Evolutionary conservation across 2,113 vertebrate species (phyloP).

Genomic region (Menidia beryllina): DNA sequence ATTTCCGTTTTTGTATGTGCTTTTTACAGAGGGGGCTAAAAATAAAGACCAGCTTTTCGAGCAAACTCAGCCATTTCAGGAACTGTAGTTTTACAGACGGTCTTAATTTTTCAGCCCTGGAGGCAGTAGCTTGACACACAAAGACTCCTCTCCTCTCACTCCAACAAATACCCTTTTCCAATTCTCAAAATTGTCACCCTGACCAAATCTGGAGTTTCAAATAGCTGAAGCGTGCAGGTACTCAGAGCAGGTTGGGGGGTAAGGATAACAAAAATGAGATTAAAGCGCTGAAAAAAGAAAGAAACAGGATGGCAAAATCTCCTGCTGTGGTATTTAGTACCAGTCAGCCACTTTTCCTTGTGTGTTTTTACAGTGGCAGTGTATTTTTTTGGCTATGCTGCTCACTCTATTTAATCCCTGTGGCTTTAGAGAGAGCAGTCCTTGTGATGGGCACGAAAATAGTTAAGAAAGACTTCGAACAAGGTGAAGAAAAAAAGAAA

Average conservation of each 20-base stretch:
- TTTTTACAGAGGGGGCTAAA: background rate
- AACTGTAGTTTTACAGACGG: background rate
- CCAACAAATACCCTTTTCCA: slow-evolving; percentile 24
- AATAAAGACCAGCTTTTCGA: background rate
- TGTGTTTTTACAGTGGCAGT: slow-evolving; percentile 31
- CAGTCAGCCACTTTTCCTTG: slow-evolving; percentile 19
- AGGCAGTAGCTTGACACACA: background rate
- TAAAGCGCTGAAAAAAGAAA: slow-evolving; percentile 38
- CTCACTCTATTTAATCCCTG: slow-evolving; percentile 33
- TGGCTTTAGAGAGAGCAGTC: slow-evolving; percentile 14
- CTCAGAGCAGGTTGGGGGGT: slow-evolving; percentile 26
- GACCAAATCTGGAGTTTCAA: slow-evolving; percentile 61
- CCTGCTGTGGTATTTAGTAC: slow-evolving; percentile 30
- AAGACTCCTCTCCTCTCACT: slow-evolving; percentile 5
- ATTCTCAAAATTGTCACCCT: slow-evolving; percentile 50
- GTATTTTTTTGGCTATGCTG: background rate
- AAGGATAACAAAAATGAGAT: slow-evolving; percentile 62
- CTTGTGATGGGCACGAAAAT: slow-evolving; percentile 3
- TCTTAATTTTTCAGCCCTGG: background rate
- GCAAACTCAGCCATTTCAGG: background rate
- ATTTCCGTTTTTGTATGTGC: background rate
- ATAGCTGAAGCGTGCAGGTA: slow-evolving; percentile 57
- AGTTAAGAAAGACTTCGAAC: no score
- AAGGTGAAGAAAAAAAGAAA: slow-evolving; percentile 27
- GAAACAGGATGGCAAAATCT: slow-evolving; percentile 29